Percentiles rank a stretch among this genome's conserved stretches.
Evolutionary conservation across 2,113 vertebrate genomes (phyloP).

Genomic region (Orycteropus afer): DNA sequence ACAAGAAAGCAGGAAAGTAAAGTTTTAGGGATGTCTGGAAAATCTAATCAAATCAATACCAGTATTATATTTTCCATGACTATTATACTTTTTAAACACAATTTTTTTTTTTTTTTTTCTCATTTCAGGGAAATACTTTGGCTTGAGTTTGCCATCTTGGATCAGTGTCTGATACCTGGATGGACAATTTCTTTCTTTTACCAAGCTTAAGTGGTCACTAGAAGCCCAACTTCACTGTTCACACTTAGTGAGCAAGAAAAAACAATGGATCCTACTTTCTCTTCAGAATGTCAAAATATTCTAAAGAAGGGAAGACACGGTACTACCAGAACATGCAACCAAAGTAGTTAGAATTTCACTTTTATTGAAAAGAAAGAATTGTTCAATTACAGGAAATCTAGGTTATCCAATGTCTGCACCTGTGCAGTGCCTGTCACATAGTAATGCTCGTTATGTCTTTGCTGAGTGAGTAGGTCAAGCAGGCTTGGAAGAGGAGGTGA

Average conservation of each 20-base stretch:
- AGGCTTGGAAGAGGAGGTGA: neutral
- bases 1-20: neutral
- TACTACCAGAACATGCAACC: neutral
- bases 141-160: neutral
- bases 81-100: neutral
- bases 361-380: slow-evolving; percentile 27
- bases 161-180: neutral
- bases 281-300: slow-evolving; percentile 45
- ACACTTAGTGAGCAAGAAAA: neutral
- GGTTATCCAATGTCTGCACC: neutral
- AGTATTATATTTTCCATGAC: neutral
- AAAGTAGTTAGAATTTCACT: neutral
- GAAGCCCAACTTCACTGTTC: slow-evolving; percentile 9
- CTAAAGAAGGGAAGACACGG: neutral
- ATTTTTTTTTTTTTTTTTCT: neutral
- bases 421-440: neutral
- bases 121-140: neutral
- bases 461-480: neutral
- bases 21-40: neutral
- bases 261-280: slow-evolving; percentile 6
- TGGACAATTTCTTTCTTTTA: neutral
- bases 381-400: neutral
- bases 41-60: neutral
- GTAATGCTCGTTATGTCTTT: neutral
- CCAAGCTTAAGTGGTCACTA: neutral